Percentiles rank a stretch among this genome's conserved stretches.
These are phyloP conservation scores for Tetragnatha montana DNA, from an alignment of 2,888 invertebrate species.

Conservation along the genomic window DNA sequence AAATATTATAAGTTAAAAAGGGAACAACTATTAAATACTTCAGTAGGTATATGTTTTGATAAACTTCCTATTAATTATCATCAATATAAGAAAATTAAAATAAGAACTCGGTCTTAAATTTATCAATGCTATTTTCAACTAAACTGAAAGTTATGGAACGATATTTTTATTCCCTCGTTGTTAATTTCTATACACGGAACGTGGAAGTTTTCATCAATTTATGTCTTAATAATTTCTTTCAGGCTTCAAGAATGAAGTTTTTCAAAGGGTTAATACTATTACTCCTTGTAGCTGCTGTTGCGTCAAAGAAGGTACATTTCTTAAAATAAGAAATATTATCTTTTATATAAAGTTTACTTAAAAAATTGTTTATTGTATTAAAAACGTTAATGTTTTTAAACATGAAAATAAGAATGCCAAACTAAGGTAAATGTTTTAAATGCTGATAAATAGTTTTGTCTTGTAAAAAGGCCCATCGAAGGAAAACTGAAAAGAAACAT, in stretches of 20 bases:
- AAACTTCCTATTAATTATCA: too few species aligned
- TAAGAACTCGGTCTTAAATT: too few species aligned
- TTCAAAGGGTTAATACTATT: constrained; percentile 20
- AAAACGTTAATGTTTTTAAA: neutral
- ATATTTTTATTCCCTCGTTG: too few species aligned
- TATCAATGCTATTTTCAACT: too few species aligned
- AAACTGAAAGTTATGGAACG: too few species aligned
- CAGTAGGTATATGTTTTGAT: too few species aligned
- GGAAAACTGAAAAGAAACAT: constrained; percentile 56
- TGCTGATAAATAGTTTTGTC: neutral
- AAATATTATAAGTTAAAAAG: too few species aligned
- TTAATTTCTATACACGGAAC: too few species aligned
- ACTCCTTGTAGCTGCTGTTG: constrained; percentile 23
- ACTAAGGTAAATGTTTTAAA: neutral
- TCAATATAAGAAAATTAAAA: too few species aligned
- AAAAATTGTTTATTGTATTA: neutral
- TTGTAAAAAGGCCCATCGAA: constrained; percentile 44
- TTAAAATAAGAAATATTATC: neutral
- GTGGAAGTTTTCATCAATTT: neutral
- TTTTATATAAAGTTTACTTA: neutral
- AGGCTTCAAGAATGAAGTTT: constrained; percentile 34
- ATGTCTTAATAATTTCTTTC: neutral
- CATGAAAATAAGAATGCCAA: neutral
- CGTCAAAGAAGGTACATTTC: constrained; percentile 55
- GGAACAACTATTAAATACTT: too few species aligned